phyloP scores from a whole-genome alignment of 2,888 invertebrate genomes.

The Agrochola litura region DNA sequence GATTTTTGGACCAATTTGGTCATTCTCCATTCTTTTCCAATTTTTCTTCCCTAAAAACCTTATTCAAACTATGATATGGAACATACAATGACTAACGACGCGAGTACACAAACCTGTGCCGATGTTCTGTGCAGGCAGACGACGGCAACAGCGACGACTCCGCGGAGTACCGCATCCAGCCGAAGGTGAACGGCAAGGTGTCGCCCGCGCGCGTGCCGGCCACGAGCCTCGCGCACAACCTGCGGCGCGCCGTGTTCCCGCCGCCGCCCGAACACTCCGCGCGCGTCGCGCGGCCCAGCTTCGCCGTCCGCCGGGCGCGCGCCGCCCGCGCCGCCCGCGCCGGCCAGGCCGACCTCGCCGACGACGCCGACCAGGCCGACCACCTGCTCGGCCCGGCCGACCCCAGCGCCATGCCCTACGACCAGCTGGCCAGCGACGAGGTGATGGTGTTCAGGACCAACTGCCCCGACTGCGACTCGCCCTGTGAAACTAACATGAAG shows the following conservation, averaged over 20 bases:
- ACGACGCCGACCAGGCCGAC: not conserved
- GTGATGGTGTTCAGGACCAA: constrained; percentile 95
- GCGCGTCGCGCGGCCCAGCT: too few species aligned
- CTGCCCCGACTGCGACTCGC: constrained; percentile 96
- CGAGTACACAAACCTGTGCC: not conserved
- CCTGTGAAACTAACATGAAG: constrained; percentile 93
- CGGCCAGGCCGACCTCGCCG: not conserved
- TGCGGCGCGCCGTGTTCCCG: too few species aligned
- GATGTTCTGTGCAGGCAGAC: not conserved
- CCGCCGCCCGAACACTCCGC: too few species aligned
- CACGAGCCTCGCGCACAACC: too few species aligned
- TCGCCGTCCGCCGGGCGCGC: too few species aligned
- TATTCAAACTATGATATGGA: too few species aligned
- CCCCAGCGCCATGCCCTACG: constrained; percentile 91
- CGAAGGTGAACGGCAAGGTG: constrained; percentile 51
- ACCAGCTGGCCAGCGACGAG: constrained; percentile 93
- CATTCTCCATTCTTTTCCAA: too few species aligned
- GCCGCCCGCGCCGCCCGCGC: too few species aligned
- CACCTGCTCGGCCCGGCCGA: constrained; percentile 89
- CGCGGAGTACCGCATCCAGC: constrained; percentile 21
- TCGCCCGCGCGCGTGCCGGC: too few species aligned
- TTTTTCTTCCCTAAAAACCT: too few species aligned
- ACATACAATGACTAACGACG: not conserved
- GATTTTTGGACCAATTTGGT: too few species aligned
- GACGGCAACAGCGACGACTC: too few species aligned